Percentiles rank a stretch among this genome's conserved stretches.
phyloP scores from a whole-genome alignment of 2,797 vertebrate species.

The Chrysocyon brachyurus region DNA sequence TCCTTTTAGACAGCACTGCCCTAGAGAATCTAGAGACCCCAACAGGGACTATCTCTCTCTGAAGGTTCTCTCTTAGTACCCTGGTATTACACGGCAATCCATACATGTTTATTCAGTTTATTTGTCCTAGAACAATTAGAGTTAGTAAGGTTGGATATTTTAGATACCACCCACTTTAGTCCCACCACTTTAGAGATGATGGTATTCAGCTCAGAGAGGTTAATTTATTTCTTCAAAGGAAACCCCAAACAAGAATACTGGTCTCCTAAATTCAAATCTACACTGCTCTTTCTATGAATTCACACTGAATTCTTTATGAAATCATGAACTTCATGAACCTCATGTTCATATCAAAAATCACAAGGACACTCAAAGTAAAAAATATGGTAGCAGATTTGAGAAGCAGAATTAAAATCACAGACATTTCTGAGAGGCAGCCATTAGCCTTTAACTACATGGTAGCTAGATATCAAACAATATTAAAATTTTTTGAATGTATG shows the following conservation, averaged over 20 bases:
- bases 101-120: not conserved
- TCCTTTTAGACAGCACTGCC: not conserved
- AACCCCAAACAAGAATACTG: not conserved
- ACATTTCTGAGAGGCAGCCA: not conserved
- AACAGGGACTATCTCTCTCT: not conserved
- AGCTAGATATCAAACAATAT: not conserved
- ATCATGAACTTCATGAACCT: not conserved
- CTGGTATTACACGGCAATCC: not conserved
- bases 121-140: not conserved
- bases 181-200: not conserved
- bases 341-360: not conserved
- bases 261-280: constrained; percentile 5
- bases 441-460: not conserved
- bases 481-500: not conserved
- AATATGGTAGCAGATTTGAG: not conserved
- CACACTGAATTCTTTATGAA: not conserved
- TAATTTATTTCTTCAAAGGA: constrained; percentile 46
- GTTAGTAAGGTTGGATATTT: constrained; percentile 8
- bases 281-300: not conserved
- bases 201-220: not conserved
- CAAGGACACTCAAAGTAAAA: not conserved
- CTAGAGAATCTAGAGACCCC: not conserved
- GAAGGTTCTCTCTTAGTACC: not conserved
- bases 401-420: constrained; percentile 16
- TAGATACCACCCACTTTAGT: constrained; percentile 14